These are phyloP conservation scores for Pemphredon lugubris DNA, from an alignment of 2,888 invertebrate species.

Conservation along the genomic window DNA sequence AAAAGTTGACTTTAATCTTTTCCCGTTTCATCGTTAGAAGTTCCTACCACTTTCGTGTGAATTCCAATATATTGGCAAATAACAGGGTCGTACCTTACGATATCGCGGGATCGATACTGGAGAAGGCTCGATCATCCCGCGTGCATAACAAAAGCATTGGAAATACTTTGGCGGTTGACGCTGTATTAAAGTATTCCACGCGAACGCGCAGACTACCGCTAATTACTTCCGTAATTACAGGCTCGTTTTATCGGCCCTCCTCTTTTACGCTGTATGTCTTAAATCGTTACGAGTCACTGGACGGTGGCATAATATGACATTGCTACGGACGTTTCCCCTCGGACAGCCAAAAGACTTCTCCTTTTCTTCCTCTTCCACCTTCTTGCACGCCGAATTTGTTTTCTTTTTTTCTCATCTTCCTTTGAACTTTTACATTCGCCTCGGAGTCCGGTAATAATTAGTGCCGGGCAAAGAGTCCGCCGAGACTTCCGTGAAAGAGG, in stretches of 20 bases:
- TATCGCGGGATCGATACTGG: too few relatives aligned
- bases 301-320: not conserved
- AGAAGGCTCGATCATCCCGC: too few relatives aligned
- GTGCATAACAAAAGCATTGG: too few relatives aligned
- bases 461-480: slow-evolving; percentile 26
- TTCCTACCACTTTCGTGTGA: too few relatives aligned
- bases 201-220: not conserved
- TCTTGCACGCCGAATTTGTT: not conserved
- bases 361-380: slow-evolving; percentile 5
- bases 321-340: not conserved
- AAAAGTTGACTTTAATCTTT: too few relatives aligned
- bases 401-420: slow-evolving; percentile 1
- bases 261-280: not conserved
- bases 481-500: slow-evolving; percentile 8
- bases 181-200: too few relatives aligned
- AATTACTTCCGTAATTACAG: not conserved
- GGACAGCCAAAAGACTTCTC: not conserved
- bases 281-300: not conserved
- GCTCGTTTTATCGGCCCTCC: not conserved
- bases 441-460: slow-evolving; percentile 54
- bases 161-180: too few relatives aligned
- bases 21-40: too few relatives aligned
- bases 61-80: too few relatives aligned
- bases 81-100: too few relatives aligned
- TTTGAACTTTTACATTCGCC: slow-evolving; percentile 48